Evolutionary conservation across 2,888 invertebrate genomes (phyloP).

Genomic region (Dexiosoma caninum): DNA sequence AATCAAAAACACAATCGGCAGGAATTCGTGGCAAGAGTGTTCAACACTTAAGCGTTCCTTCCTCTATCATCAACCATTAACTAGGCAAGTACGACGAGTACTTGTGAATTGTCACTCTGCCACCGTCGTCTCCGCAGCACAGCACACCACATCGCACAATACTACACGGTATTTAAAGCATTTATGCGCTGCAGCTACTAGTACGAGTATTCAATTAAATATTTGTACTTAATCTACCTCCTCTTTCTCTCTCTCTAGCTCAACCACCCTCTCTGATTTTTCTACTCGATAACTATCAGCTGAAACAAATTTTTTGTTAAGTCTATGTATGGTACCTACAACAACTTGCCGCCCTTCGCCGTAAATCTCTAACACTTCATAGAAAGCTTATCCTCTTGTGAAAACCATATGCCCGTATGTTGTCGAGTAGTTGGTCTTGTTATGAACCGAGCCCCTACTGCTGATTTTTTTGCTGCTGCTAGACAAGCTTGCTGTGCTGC

Average conservation of each 20-base stretch:
- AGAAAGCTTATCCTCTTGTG: slow-evolving; percentile 40
- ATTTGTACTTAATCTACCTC: background rate
- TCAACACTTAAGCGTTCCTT: slow-evolving; percentile 69
- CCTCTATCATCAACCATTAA: slow-evolving; percentile 66
- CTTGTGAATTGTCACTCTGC: slow-evolving; percentile 55
- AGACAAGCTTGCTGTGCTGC: slow-evolving; percentile 20
- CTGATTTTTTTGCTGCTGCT: background rate
- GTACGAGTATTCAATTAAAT: background rate
- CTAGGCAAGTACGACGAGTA: slow-evolving; percentile 58
- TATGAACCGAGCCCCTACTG: slow-evolving; percentile 34
- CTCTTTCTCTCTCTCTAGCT: background rate
- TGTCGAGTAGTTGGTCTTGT: slow-evolving; percentile 36
- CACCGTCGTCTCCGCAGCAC: slow-evolving; percentile 8
- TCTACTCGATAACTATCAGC: background rate
- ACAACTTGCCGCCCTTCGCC: slow-evolving; percentile 33
- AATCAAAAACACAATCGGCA: slow-evolving; percentile 63
- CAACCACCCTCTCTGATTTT: too few species aligned
- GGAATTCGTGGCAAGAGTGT: slow-evolving; percentile 67
- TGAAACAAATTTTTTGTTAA: background rate
- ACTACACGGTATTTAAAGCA: slow-evolving; percentile 19
- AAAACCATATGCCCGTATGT: slow-evolving; percentile 38
- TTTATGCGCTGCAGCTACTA: slow-evolving; percentile 17
- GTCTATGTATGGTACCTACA: slow-evolving; percentile 45
- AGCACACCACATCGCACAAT: background rate
- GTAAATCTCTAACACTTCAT: background rate